Base-by-base conservation (phyloP, 2,113 vertebrate species). In the Diadophis punctatus region DNA sequence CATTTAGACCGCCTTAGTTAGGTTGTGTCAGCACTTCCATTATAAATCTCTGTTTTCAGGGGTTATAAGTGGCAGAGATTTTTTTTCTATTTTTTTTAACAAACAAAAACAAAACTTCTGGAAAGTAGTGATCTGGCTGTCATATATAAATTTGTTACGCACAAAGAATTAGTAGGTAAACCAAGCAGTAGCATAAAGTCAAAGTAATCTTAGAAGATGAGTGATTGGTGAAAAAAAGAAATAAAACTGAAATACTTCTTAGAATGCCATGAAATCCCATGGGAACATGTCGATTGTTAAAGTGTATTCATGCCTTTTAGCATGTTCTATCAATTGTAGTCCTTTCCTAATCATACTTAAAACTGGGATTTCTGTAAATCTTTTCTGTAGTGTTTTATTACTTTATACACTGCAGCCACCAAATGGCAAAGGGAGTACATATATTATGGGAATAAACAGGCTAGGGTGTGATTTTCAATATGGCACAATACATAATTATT, bases 1-100 rank as follows among this genome's bases (percentile, higher is more conserved):
- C 98, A 98, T 98, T 98, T 98, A 97, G 96, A 97, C 97, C 97
- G 97, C 97, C 98, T 97, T 97, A 97, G 97, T 97, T 97, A 97
- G 97, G 96, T 97, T 97, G 97, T 97, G 97, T 97, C 97, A 97
- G 97, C 97, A 97, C 93, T 97, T 97, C 97, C 97, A 97, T 97
- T 97, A 96, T 97, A 97, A 97, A 95, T 95, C 93, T 96, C 98
- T 97, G 98, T 98, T 98, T 98, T 97, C 97, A 98, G 97, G 96
- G 97, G 97, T 97, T 97, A 97, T 96, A 97, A 97, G 97, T 98
- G 97, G 97, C 96, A 96, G 97, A 96, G 93, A 92, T 96, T 96
- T 95, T 94, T 96, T 94, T 96, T 95, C 92, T 93, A 97, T 90
- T 96, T 95, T 95, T 96, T 93, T 88, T 58, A 84, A 34, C 14